Evolutionary conservation across 2,888 invertebrate species (phyloP), one percentile per base, ranked within the genome.

Genomic region (Chrysolina oricalcia): DNA sequence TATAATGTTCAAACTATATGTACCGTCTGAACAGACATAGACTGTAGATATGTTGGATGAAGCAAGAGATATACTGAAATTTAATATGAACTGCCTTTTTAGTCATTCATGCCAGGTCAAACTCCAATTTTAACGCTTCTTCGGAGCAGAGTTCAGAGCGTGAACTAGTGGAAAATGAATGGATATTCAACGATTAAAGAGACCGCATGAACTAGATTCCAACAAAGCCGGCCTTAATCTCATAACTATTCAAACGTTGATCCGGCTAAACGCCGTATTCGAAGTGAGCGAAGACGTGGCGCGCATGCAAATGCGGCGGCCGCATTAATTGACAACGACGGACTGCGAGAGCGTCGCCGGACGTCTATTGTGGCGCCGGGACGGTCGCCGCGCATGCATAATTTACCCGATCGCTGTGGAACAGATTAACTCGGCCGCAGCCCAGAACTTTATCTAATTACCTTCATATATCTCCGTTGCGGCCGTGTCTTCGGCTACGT

Each of bases 381-480:
- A 72, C 70, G 77, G 76, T 78, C 80, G 78, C 79, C 80, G 78
- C 81, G 81, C 83, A 81, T 84, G 80, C 81, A 82, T 84, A 84
- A 85, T 85, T 81, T 81, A 82, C 75, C 77, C 80, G 83, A 83
- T 83, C 83, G 78, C 81, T 77, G 82, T 80, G 78, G 83, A 81
- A 84, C 86, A 86, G 87, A 87, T 87, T 87, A 87, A 86, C 87
- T 87, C 85, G 85, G 81, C 87, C 87, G 80, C 87, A 86, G 83
- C 85, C 85, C 85, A 86, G 86, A 87, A 87, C 87, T 87, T 87
- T 85, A 87, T 87, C 87, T 87, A 87, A 87, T 87, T 87, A 87
- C 69, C 84, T 86, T 84, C 86, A 86, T 87, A 86, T 86, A 87
- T 87, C 86, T 87, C 87, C 82, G 84, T 74, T 81, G 82, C 82